Evolutionary conservation across 2,797 vertebrate genomes (phyloP).

Genomic region (Labeo calbasu): DNA sequence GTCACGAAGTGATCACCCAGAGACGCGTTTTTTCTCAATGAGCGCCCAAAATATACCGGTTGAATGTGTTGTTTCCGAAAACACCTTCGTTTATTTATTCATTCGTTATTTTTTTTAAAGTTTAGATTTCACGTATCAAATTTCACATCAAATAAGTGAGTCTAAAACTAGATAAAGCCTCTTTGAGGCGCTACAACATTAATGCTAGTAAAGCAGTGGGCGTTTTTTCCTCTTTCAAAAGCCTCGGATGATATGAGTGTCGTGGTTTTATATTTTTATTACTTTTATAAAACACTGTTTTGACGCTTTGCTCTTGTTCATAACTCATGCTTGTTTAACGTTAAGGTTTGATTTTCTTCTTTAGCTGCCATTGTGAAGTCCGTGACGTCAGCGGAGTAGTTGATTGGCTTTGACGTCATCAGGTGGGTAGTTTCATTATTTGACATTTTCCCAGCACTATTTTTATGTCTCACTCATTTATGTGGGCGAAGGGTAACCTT

Average conservation of each 20-base stretch:
- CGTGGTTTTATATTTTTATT: too few species aligned
- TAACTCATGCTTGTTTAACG: not conserved
- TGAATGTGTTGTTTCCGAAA: not conserved
- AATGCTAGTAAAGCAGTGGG: not conserved
- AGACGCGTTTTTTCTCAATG: not conserved
- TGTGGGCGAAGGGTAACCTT: not conserved
- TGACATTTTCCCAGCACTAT: not conserved
- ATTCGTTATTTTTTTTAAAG: not conserved
- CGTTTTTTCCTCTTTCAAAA: not conserved
- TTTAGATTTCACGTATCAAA: too few species aligned
- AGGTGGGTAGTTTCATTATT: slow-evolving; percentile 13
- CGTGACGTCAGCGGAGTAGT: not conserved
- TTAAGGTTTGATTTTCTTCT: not conserved
- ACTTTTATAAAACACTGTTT: not conserved
- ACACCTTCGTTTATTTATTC: not conserved
- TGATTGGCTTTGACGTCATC: slow-evolving; percentile 16
- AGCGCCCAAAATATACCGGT: not conserved
- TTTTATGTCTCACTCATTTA: not conserved
- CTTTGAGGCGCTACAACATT: not conserved
- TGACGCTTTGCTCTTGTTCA: not conserved
- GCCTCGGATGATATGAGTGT: too few species aligned
- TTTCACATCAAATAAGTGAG: not conserved
- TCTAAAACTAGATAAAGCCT: not conserved
- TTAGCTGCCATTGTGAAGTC: slow-evolving; percentile 6
- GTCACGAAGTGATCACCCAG: not conserved